Percentiles rank a stretch among this genome's conserved stretches.
Conservation (phyloP, 2,797 vertebrate species). For the Diceros bicornis region DNA sequence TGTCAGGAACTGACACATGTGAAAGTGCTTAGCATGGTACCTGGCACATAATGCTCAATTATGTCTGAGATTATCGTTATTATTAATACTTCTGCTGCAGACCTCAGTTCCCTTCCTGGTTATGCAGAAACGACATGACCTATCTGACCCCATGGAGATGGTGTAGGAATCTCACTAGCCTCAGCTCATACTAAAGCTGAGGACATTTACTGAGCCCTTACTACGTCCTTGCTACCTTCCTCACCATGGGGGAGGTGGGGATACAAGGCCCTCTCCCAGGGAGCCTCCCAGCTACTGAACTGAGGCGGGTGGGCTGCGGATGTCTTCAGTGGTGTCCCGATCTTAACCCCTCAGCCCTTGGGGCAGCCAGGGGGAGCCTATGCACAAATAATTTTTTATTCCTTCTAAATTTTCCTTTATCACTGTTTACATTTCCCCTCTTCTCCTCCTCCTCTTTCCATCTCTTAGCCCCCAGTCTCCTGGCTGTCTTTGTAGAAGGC, state of each 20-base stretch:
- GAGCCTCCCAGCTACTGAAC: neutral
- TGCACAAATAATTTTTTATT: neutral
- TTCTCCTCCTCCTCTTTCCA: neutral
- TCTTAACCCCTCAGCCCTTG: neutral
- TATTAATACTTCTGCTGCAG: constrained; percentile 6
- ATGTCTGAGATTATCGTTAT: neutral
- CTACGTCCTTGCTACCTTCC: constrained; percentile 25
- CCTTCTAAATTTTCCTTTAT: neutral
- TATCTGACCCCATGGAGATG: neutral
- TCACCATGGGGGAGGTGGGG: neutral
- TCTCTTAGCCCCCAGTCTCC: neutral
- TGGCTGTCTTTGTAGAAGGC: constrained; percentile 26
- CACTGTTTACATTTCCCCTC: neutral
- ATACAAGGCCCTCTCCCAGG: neutral
- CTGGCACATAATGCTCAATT: neutral
- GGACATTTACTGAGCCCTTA: neutral
- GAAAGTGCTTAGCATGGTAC: constrained; percentile 6
- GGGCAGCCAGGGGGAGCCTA: neutral
- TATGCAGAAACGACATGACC: constrained; percentile 22
- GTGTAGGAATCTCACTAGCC: constrained; percentile 4
- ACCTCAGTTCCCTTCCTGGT: constrained; percentile 24
- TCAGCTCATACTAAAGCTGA: constrained; percentile 21
- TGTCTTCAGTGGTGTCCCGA: neutral
- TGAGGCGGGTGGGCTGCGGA: neutral
- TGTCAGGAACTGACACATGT: constrained; percentile 32